Base-by-base conservation (phyloP, 2,888 invertebrate species). In the Disparrhopalites patrizii region DNA sequence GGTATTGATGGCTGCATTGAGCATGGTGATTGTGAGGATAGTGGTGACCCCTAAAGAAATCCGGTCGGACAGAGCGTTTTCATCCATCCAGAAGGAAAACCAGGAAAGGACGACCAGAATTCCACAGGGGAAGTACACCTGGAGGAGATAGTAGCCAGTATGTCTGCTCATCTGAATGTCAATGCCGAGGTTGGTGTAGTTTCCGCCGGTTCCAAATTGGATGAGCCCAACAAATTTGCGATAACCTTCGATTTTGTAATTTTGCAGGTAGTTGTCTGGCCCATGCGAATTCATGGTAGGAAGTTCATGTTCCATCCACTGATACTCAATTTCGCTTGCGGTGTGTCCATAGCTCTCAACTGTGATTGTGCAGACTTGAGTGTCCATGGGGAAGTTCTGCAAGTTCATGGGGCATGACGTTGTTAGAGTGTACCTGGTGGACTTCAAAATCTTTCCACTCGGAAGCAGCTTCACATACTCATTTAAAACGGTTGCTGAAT, bases 1-100 rank as follows among this genome's bases (percentile, higher is more conserved):
- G 30, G 79, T 77, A 73, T 81, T 82, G 72, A 82, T 81, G 65
- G 80, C 80, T 3, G 80, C 78, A 23, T 78, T 78, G 70, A 79
- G 79, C 2, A 81, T 82, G 23, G 82, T 81, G 80, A 82, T 81
- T 40, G 82, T 82, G 28, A 82, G 77, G 36, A 82, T 76, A 2
- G 82, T 82, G 25, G 81, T 82, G 43, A 82, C 81, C 13, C 81
- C 82, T 3, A 81, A 76, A 2, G 63, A 60, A 4, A 73, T 70
- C 40, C 73, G 38, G 8, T 71, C 73, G 23, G 66, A 66, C 0
- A 68, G 66, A 13, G 66, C 68, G 13, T 64, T 54, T 0, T 68
- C 67, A 25, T 69, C 70, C 25, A 74, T 51, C 71, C 71, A 74
- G 40, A 74, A 70, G 1, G 71, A 65, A 1, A 73, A 70, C 73